These are phyloP conservation scores for Leucoraja erinaceus DNA, from an alignment of 2,113 vertebrate species.

Conservation along the genomic window DNA sequence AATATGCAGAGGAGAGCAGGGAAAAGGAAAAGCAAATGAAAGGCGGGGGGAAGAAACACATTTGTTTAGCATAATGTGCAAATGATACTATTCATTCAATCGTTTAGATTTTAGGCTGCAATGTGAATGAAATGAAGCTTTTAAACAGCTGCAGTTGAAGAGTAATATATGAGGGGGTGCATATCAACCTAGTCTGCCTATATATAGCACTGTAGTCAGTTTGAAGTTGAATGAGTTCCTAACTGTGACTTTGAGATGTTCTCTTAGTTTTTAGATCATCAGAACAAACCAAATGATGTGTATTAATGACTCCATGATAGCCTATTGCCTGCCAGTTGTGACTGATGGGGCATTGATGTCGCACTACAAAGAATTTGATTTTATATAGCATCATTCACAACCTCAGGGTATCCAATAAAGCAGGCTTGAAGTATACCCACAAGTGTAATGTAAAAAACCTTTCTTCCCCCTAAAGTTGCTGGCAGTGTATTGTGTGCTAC, in stretches of 20 bases:
- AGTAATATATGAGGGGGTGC: neutral
- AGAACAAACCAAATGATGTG: neutral
- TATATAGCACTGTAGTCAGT: neutral
- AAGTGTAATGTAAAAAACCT: neutral
- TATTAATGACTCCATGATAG: neutral
- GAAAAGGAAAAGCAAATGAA: neutral
- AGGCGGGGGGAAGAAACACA: neutral
- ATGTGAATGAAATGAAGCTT: neutral
- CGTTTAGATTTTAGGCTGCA: neutral
- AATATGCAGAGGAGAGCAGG: neutral
- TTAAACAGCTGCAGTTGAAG: neutral
- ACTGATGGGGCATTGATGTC: neutral
- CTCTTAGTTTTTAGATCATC: neutral
- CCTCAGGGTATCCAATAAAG: neutral
- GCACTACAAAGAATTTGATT: neutral
- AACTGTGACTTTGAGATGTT: neutral
- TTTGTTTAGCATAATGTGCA: neutral
- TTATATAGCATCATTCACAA: neutral
- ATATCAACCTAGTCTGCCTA: neutral
- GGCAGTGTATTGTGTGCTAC: neutral
- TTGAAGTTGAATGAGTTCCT: neutral
- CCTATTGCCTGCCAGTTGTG: neutral
- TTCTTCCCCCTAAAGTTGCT: neutral
- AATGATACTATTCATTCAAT: conserved; percentile 8
- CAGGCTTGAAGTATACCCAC: neutral